These are phyloP conservation scores for Autographa pulchrina DNA, from an alignment of 2,888 invertebrate genomes.

Conservation along the genomic window DNA sequence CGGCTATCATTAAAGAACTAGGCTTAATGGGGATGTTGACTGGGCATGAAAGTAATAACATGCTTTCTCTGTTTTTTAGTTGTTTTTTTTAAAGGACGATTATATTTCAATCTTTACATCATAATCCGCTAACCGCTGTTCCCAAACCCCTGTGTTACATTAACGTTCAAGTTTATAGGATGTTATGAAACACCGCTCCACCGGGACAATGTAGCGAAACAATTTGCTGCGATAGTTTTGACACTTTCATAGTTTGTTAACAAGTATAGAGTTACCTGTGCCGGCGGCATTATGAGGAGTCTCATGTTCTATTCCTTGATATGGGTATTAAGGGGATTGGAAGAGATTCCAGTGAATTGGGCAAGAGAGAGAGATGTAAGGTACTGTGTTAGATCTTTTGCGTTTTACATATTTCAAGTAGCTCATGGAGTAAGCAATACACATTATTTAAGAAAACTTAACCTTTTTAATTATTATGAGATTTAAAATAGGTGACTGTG, in stretches of 20 bases:
- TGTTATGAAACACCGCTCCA: constrained; percentile 77
- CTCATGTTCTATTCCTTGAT: constrained; percentile 46
- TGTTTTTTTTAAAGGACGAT: too few species aligned
- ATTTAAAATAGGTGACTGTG: too few species aligned
- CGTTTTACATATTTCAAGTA: too few species aligned
- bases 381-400: not conserved
- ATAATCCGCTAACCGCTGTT: constrained; percentile 47
- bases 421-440: too few species aligned
- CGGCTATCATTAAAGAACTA: too few species aligned
- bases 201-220: constrained; percentile 79
- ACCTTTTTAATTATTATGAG: too few species aligned
- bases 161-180: constrained; percentile 79
- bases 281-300: constrained; percentile 54
- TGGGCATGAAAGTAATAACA: too few species aligned
- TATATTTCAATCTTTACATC: too few species aligned
- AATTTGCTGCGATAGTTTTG: constrained; percentile 80
- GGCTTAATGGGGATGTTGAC: too few species aligned
- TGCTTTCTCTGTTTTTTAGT: too few species aligned
- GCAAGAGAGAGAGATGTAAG: not conserved
- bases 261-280: constrained; percentile 63
- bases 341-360: not conserved
- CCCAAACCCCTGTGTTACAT: constrained; percentile 47
- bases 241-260: constrained; percentile 76
- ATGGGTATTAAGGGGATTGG: constrained; percentile 5
- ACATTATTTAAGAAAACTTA: too few species aligned